A percentile compares a stretch with the other conserved stretches of the same genome.
Conservation (phyloP, 2,797 vertebrate species). For the Sternarchorhynchus goeldii region DNA sequence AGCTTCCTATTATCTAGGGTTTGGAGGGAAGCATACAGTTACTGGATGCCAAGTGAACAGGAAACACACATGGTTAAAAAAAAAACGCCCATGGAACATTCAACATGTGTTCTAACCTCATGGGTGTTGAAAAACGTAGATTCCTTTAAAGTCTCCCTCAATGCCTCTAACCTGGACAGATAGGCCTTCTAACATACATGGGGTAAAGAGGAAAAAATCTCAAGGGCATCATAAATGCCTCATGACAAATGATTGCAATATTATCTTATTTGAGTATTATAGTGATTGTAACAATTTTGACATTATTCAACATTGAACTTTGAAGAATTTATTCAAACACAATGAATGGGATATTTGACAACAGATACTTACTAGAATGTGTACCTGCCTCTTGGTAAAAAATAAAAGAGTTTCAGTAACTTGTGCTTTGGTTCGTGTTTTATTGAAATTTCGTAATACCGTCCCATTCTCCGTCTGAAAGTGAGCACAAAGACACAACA, state of each 20-base stretch:
- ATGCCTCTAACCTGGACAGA: conserved; percentile 71
- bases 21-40: neutral
- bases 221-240: conserved; percentile 20
- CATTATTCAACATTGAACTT: too few relatives aligned
- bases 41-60: neutral
- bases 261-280: too few relatives aligned
- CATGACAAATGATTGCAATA: too few relatives aligned
- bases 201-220: neutral
- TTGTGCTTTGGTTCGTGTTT: conserved; percentile 73
- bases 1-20: conserved; percentile 86
- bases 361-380: conserved; percentile 77
- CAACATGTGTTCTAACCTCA: conserved; percentile 64
- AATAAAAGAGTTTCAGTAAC: conserved; percentile 78
- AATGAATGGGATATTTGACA: conserved; percentile 5
- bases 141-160: conserved; percentile 66
- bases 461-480: conserved; percentile 69
- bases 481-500: conserved; percentile 40
- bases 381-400: conserved; percentile 75
- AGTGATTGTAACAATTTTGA: too few relatives aligned
- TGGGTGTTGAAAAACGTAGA: conserved; percentile 75
- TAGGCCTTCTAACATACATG: conserved; percentile 68
- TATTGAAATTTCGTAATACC: conserved; percentile 79
- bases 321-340: neutral
- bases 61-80: neutral
- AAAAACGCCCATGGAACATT: neutral